Base-by-base conservation (phyloP, 2,797 vertebrate species). In the Scomberomorus guttatus region DNA sequence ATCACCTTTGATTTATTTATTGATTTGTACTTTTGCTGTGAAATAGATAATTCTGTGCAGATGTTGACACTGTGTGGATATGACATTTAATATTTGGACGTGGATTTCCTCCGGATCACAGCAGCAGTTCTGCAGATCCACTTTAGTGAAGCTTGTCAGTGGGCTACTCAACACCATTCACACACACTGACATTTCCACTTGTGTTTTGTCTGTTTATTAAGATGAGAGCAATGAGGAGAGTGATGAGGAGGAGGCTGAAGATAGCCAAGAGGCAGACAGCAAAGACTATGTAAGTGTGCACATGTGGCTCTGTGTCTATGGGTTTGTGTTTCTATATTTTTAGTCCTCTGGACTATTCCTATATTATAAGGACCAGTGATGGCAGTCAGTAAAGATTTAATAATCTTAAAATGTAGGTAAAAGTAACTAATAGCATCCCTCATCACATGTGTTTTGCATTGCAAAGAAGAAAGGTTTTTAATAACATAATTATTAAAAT, bases 211-310 rank as follows among this genome's bases (percentile, higher is more conserved):
- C 37, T 77, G 14, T 55, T 57, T 44, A 11, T 67, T 22, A 46
- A 89, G 88, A 69, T 58, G 76, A 79, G 14, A 82, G 51, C 66
- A 66, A 67, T 29, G 76, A 71, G 2, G 83, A 89, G 29, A 86
- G 73, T 24, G 88, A 91, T 34, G 78, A 82, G 4, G 88, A 90
- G 15, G 72, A 87, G 18, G n/a, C 34, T 63, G 78, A 83, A 37
- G 67, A 79, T 18, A 39, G 65, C 12, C 72, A 87, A n/a, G 84
- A 89, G 39, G 48, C 48, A 12, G 80, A 82, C 15, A 77, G 12
- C 59, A 79, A 15, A 72, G 84, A 79, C 37, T 85, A 69, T 79
- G 88, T 91, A 63, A 80, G 87, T 85, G 22, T 72, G 55, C 12
- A 55, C 44, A 7, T 68, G 20, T 54, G 37, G 11, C 7, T 37